Conservation (phyloP, 2,113 vertebrate genomes). For the Pterocles burchelli region DNA sequence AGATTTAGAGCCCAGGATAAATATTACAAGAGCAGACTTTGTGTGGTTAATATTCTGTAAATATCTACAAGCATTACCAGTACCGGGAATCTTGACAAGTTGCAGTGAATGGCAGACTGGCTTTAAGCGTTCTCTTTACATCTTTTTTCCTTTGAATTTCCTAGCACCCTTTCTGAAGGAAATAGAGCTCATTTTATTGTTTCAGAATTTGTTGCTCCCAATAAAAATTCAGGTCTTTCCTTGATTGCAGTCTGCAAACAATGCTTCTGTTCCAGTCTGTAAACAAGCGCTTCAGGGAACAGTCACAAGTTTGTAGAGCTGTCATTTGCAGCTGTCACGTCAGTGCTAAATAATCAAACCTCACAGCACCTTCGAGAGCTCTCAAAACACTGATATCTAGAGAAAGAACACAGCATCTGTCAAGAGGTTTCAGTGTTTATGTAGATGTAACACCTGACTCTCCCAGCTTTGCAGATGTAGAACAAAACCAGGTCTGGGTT, state of each 20-base stretch:
- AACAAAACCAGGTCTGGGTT: neutral
- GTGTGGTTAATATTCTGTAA: slow-evolving; percentile 10
- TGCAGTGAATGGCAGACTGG: neutral
- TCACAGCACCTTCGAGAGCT: neutral
- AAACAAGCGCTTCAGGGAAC: slow-evolving; percentile 14
- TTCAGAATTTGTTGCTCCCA: neutral
- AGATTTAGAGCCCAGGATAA: neutral
- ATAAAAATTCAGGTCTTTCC: neutral
- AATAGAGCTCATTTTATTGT: neutral
- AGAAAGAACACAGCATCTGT: neutral
- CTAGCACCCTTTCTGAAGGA: neutral
- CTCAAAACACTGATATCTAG: neutral
- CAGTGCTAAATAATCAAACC: slow-evolving; percentile 6
- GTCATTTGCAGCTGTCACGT: neutral
- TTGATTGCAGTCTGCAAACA: slow-evolving; percentile 1
- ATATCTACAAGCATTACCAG: neutral
- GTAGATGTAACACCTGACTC: neutral
- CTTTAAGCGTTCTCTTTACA: neutral
- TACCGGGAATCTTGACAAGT: neutral
- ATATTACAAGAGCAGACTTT: neutral
- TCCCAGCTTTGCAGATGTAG: neutral
- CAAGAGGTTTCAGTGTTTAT: neutral
- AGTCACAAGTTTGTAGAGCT: slow-evolving; percentile 17
- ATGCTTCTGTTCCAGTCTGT: neutral
- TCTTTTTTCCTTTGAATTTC: neutral